These are phyloP conservation scores for Vanessa cardui DNA, from an alignment of 2,888 invertebrate species.

Conservation along the genomic window DNA sequence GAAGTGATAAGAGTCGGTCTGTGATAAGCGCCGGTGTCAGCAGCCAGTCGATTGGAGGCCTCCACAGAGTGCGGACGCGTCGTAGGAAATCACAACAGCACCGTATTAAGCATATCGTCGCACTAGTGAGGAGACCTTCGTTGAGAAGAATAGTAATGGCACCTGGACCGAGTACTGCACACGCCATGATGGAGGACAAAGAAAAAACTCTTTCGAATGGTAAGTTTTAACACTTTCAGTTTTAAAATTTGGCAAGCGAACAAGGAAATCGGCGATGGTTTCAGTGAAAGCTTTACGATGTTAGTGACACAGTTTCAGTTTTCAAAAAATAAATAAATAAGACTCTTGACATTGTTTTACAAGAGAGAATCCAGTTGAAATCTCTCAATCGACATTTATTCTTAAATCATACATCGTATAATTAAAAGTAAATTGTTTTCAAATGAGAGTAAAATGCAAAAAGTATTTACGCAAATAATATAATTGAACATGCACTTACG, in stretches of 20 bases:
- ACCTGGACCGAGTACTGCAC: conserved; percentile 81
- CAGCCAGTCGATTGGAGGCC: conserved; percentile 72
- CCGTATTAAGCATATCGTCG: conserved; percentile 69
- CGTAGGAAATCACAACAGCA: conserved; percentile 66
- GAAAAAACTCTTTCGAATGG: conserved; percentile 69
- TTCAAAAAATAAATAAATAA: not conserved
- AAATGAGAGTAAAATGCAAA: not conserved
- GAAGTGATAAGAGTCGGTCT: conserved; percentile 75
- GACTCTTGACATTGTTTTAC: not conserved
- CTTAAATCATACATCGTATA: too few relatives aligned
- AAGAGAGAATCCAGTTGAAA: too few relatives aligned
- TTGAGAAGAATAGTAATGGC: conserved; percentile 81
- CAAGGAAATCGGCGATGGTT: conserved; percentile 11
- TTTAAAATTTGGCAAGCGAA: conserved; percentile 6
- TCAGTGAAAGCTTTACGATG: conserved; percentile 19
- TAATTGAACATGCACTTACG: conserved; percentile 1
- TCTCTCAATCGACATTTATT: too few relatives aligned
- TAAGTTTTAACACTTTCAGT: conserved; percentile 33
- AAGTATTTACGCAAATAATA: too few relatives aligned
- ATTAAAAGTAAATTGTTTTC: too few relatives aligned
- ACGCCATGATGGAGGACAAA: conserved; percentile 80
- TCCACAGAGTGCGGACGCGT: conserved; percentile 78
- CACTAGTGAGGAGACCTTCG: conserved; percentile 74
- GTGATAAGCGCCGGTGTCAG: conserved; percentile 74
- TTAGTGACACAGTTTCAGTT: conserved; percentile 15